Evolutionary conservation across 1,140 invertebrate species (phyloP), one percentile per base, ranked within the genome.

Genomic region (Thaumetopoea pityocampa): DNA sequence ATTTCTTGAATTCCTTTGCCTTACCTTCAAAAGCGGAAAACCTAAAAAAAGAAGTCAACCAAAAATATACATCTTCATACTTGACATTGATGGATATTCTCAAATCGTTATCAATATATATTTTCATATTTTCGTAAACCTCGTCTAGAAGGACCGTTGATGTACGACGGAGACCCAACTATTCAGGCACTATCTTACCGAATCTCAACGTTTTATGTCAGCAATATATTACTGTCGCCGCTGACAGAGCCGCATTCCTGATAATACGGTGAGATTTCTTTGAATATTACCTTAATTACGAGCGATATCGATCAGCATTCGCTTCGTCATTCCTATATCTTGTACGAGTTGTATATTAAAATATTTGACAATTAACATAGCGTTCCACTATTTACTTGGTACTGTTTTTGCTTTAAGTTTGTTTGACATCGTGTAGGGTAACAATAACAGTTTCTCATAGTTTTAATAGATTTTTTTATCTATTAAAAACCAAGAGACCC

Each of bases 181-280:
- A 77, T 72, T 67, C 53, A 51, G 32, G 36, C 63, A 70, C 65
- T 72, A 84, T 81, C 80, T 70, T 53, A 48, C 46, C 42, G 45
- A 77, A 84, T 82, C 73, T 84, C 51, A 37, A 61, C 56, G 56
- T 51, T 80, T 79, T 77, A 82, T 77, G 77, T 74, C 67, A 66
- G 68, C 58, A 64, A 82, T 82, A 80, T 67, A 68, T 82, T 77
- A 84, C 66, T 67, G 65, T 70, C 64, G 41, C 15, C 41, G 56
- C 53, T 67, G 59, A 72, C 67, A 51, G 51, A 52, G 55, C 64
- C 53, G 24, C 56, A 60, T 66, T 63, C 55, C 28, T 57, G 64
- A 73, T 76, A 62, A 70, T 56, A 56, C 58, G 46, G 57, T 58
- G 53, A 66, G 61, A 72, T 70, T 78, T 63, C 56, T 61, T n/a